Percentiles rank a stretch among this genome's conserved stretches.
Evolutionary conservation across 2,888 invertebrate genomes (phyloP).

Genomic region (Mellilla xanthometata): DNA sequence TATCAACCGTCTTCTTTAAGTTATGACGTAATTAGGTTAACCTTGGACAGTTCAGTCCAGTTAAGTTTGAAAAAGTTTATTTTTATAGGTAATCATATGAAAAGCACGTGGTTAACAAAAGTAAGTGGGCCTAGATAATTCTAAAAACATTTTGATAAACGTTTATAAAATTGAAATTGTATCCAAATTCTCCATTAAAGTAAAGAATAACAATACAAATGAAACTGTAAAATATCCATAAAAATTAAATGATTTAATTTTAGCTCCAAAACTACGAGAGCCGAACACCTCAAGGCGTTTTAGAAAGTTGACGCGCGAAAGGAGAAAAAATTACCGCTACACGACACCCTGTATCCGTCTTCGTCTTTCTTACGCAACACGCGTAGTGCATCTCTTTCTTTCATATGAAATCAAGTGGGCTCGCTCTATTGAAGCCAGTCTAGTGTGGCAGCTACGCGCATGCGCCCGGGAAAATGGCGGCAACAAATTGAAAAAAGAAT

Average conservation of each 20-base stretch:
- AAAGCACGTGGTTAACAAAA: too few relatives aligned
- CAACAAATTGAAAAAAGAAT: slow-evolving; percentile 30
- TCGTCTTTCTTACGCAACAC: slow-evolving; percentile 38
- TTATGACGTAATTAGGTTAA: slow-evolving; percentile 32
- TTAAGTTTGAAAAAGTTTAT: too few relatives aligned
- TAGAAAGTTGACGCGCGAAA: slow-evolving; percentile 80
- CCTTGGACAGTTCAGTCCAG: too few relatives aligned
- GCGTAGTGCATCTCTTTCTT: slow-evolving; percentile 47
- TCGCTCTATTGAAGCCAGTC: slow-evolving; percentile 60
- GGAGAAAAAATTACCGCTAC: slow-evolving; percentile 80
- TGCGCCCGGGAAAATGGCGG: slow-evolving; percentile 50
- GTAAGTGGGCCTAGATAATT: too few relatives aligned
- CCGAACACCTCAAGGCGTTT: slow-evolving; percentile 63
- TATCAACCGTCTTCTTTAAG: slow-evolving; percentile 21
- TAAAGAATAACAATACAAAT: neutral
- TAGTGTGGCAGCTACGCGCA: slow-evolving; percentile 55
- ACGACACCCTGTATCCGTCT: slow-evolving; percentile 59
- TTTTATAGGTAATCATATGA: too few relatives aligned
- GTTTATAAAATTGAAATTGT: too few relatives aligned
- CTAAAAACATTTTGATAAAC: too few relatives aligned
- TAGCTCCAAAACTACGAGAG: slow-evolving; percentile 46
- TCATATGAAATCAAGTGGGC: slow-evolving; percentile 53
- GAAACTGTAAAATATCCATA: slow-evolving; percentile 5
- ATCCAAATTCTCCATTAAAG: too few relatives aligned
- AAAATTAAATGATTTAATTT: slow-evolving; percentile 26